Base-by-base conservation (phyloP, 2,113 vertebrate species). In the Lepidothrix coronata region DNA sequence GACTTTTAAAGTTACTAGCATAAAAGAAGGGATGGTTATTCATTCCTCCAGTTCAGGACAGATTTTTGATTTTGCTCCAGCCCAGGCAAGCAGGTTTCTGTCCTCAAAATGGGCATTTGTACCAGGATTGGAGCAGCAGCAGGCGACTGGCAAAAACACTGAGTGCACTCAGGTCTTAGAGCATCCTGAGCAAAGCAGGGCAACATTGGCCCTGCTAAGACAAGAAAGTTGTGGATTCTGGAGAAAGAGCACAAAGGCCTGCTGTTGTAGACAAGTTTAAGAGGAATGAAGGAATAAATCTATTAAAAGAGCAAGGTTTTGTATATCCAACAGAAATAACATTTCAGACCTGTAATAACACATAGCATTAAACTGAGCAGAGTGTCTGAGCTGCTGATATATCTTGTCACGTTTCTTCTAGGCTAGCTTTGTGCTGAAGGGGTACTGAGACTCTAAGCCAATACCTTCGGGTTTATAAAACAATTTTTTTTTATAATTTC, bases 261-360 rank as follows among this genome's bases (percentile, higher is more conserved):
- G 62, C 33, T 5, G 1, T 11, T 57, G 17, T n/a, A 84, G 10
- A 52, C 18, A 63, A 81, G 14, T 33, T 12, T 0, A 6, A 87
- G 61, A 77, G 13, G 15, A 75, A 7, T 37, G 48, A 82, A 81
- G 52, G 46, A 82, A 85, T 78, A 78, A 80, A 91, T 67, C 37
- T 81, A 51, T 70, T 77, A 70, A 85, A 83, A 81, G 57, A 91
- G 33, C 11, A 27, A 81, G 25, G 39, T 46, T 93, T 95, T 91
- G 74, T 93, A 68, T 95, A 93, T 72, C 33, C 41, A 91, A 51
- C 30, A 89, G 80, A 85, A 91, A 89, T 82, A 95, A 89, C 74
- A 79, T 91, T 97, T 94, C 92, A 89, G 79, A 90, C 52, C 57
- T 68, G 41, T 62, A 82, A 23, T 82, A 91, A 93, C 62, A 82